Percentiles rank a stretch among this genome's conserved stretches.
Conservation (phyloP, 2,113 vertebrate species). For the Phalacrocorax aristotelis region DNA sequence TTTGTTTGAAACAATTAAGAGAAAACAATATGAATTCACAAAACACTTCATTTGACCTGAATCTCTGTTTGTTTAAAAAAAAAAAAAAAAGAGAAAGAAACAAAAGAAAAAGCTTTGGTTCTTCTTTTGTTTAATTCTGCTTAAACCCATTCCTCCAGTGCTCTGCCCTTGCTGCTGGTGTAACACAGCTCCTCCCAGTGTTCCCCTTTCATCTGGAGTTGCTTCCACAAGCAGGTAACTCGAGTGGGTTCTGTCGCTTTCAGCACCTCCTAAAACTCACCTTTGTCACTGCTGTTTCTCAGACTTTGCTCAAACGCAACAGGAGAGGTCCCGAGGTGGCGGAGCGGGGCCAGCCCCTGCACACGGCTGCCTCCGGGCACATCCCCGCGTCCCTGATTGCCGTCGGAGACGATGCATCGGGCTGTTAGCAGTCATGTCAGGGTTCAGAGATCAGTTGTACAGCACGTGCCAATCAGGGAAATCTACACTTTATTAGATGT, state of each 20-base stretch:
- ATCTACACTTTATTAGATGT: slow-evolving; percentile 76
- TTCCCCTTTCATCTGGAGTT: not conserved
- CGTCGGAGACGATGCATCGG: slow-evolving; percentile 51
- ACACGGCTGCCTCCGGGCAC: accelerated
- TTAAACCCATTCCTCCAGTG: not conserved
- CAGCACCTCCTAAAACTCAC: not conserved
- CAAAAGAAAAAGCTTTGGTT: not conserved
- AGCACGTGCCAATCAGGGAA: slow-evolving; percentile 71
- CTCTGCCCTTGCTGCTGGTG: not conserved
- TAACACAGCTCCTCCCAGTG: not conserved
- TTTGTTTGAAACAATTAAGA: not conserved
- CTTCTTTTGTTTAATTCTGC: too few species aligned
- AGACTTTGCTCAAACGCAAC: not conserved
- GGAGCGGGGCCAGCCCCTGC: not conserved
- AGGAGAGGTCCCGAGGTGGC: not conserved
- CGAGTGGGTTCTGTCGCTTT: not conserved
- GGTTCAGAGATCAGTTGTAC: slow-evolving; percentile 71
- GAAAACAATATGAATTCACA: not conserved
- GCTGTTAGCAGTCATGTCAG: slow-evolving; percentile 71
- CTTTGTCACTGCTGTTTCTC: not conserved
- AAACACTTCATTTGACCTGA: not conserved
- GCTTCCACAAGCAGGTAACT: not conserved
- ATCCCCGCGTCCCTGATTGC: slow-evolving; percentile 7
- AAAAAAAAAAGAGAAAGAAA: too few species aligned
- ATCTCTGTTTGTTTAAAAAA: not conserved